A percentile compares a stretch with the other conserved stretches of the same genome.
phyloP scores from a whole-genome alignment of 2,797 vertebrate genomes.

The Synaphobranchus kaupii region DNA sequence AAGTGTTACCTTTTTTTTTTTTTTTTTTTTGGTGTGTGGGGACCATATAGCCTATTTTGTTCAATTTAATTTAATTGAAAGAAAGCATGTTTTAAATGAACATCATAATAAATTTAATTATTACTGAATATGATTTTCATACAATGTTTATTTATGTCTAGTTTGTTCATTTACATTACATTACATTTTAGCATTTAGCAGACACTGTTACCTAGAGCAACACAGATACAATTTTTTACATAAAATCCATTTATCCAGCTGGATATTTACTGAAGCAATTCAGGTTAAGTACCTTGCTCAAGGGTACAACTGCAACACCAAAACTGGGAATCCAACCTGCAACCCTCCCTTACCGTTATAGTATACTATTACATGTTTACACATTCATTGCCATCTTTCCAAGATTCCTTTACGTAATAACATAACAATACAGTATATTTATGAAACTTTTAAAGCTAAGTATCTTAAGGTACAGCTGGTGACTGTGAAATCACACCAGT shows the following conservation, averaged over 20 bases:
- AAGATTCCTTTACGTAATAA: background rate
- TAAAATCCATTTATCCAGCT: background rate
- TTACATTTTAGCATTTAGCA: background rate
- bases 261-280: no score
- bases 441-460: background rate
- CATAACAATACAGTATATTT: no score
- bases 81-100: background rate
- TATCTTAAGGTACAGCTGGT: background rate
- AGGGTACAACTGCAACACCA: no score
- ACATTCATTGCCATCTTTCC: background rate
- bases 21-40: background rate
- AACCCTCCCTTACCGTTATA: no score
- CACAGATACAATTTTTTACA: background rate
- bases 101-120: background rate
- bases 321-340: no score
- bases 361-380: background rate
- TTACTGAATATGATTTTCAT: no score
- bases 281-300: no score
- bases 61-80: background rate
- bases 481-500: background rate
- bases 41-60: background rate
- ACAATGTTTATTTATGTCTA: background rate
- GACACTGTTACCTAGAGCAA: background rate
- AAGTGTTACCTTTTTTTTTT: background rate
- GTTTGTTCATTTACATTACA: background rate